phyloP scores from a whole-genome alignment of 2,113 vertebrate species.

The Irena cyanogastra region DNA sequence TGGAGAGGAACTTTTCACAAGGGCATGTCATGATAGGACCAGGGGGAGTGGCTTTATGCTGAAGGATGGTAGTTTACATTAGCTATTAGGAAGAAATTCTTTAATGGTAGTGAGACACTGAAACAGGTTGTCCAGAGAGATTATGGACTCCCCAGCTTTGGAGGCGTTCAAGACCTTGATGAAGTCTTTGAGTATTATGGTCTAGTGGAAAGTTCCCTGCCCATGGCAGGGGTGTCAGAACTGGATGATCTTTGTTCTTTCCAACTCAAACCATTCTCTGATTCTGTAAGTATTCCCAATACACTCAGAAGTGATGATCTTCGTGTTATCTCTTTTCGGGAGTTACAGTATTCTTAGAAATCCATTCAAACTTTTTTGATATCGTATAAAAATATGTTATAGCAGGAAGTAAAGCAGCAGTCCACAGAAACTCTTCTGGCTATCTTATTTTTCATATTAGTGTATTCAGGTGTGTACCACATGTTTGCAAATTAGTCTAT shows the following conservation, averaged over 20 bases:
- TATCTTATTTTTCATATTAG: background rate
- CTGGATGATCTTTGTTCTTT: background rate
- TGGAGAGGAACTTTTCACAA: background rate
- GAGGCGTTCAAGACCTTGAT: background rate
- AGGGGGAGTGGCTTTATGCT: background rate
- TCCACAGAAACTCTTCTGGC: background rate
- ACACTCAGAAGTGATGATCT: background rate
- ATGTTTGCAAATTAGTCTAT: background rate
- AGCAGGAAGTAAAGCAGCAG: background rate
- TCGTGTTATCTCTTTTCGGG: background rate
- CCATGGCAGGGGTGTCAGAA: background rate
- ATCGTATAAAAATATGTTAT: background rate
- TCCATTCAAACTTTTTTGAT: background rate
- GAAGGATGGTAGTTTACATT: background rate
- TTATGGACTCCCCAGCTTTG: background rate
- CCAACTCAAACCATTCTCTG: background rate
- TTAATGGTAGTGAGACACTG: background rate
- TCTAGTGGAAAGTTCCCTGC: background rate
- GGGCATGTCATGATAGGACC: background rate
- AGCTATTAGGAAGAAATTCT: background rate
- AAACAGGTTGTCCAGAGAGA: background rate
- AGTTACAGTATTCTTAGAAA: background rate
- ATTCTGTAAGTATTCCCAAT: background rate
- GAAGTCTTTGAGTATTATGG: background rate
- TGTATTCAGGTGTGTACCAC: background rate